phyloP scores from a whole-genome alignment of 1,140 invertebrate species.

The Drosophila obscura region DNA sequence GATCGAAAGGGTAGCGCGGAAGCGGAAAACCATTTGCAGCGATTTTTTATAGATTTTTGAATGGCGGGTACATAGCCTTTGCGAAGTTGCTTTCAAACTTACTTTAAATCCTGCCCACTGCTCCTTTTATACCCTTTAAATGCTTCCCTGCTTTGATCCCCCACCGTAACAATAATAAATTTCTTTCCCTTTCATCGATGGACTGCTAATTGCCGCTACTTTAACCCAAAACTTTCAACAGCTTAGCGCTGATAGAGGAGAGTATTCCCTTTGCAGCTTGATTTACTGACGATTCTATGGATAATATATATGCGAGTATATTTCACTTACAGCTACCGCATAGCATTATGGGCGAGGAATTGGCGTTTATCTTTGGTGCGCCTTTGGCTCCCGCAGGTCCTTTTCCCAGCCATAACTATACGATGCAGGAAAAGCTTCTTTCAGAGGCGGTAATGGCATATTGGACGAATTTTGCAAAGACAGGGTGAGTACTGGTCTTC shows the following conservation, averaged over 20 bases:
- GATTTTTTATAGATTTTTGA: no score
- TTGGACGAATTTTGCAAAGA: slow-evolving; percentile 95
- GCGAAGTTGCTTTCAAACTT: no score
- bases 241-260: slow-evolving; percentile 1
- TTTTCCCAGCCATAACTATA: slow-evolving; percentile 89
- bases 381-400: slow-evolving; percentile 91
- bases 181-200: no score
- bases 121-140: no score
- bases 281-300: slow-evolving; percentile 22
- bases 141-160: neutral
- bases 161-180: no score
- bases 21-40: no score
- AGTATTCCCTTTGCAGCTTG: slow-evolving; percentile 24
- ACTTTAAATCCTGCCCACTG: no score
- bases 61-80: no score
- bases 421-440: slow-evolving; percentile 89
- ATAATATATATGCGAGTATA: slow-evolving; percentile 3
- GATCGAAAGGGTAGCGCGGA: slow-evolving; percentile 44
- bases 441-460: slow-evolving; percentile 93
- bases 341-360: slow-evolving; percentile 93
- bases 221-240: slow-evolving; percentile 4
- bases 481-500: slow-evolving; percentile 87
- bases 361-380: slow-evolving; percentile 95
- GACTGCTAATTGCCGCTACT: neutral
- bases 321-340: slow-evolving; percentile 83